A percentile compares a stretch with the other conserved stretches of the same genome.
These are phyloP conservation scores for Oceanodroma tethys DNA, from an alignment of 2,113 vertebrate species.

Conservation along the genomic window DNA sequence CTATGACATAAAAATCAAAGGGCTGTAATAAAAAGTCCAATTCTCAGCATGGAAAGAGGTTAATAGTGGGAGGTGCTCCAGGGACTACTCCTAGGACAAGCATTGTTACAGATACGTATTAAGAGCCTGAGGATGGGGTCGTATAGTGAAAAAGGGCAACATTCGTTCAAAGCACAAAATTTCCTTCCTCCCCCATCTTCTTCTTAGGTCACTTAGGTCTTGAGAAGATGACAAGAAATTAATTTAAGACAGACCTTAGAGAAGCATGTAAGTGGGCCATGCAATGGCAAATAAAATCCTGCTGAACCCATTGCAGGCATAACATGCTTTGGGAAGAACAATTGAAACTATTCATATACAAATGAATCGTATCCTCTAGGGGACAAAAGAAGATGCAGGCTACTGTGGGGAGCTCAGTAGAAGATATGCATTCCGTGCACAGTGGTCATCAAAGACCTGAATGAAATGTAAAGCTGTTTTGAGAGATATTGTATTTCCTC, in stretches of 20 bases:
- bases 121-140: not conserved
- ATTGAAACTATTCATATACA: not conserved
- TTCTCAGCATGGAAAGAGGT: slow-evolving; percentile 10
- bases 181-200: not conserved
- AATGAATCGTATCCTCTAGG: not conserved
- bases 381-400: not conserved
- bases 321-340: not conserved
- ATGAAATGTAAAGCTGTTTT: not conserved
- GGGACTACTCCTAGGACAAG: not conserved
- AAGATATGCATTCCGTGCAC: not conserved
- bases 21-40: slow-evolving; percentile 30
- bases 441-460: not conserved
- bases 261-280: not conserved
- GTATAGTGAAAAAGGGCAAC: not conserved
- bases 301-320: not conserved
- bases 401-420: not conserved
- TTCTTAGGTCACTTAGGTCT: not conserved
- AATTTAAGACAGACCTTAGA: not conserved
- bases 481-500: not conserved
- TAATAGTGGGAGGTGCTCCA: slow-evolving; percentile 34
- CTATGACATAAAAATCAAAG: slow-evolving; percentile 38
- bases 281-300: not conserved
- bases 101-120: not conserved
- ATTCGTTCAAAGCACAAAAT: not conserved
- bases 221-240: not conserved